phyloP scores from a whole-genome alignment of 2,888 invertebrate genomes.

The Anaspis maculata region DNA sequence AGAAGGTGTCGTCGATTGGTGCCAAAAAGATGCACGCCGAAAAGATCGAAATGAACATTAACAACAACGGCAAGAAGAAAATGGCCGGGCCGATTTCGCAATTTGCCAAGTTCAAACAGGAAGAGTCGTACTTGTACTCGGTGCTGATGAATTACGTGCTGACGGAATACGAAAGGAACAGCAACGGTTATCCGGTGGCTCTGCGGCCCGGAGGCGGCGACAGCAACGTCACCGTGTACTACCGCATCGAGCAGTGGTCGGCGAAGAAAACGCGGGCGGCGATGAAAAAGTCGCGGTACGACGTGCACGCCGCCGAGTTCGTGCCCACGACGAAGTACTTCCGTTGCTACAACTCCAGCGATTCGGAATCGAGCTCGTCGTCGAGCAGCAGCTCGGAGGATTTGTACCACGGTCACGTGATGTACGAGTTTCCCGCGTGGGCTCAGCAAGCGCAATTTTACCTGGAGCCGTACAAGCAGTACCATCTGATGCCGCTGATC shows the following conservation, averaged over 20 bases:
- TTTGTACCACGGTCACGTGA: not conserved
- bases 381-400: constrained; percentile 24
- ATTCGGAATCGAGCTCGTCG: constrained; percentile 42
- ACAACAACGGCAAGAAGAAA: not conserved
- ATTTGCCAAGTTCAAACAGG: constrained; percentile 36
- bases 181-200: no score
- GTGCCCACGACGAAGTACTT: constrained; percentile 41
- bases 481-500: no score
- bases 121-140: no score
- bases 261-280: constrained; percentile 5
- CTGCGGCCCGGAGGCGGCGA: no score
- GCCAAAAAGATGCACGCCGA: constrained; percentile 25
- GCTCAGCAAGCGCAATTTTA: no score
- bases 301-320: constrained; percentile 62
- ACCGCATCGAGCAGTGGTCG: constrained; percentile 1
- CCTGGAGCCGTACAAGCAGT: no score
- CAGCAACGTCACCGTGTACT: constrained; percentile 6
- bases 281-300: no score
- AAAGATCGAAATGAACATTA: constrained; percentile 16
- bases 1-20: constrained; percentile 18
- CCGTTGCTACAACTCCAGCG: constrained; percentile 21
- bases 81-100: constrained; percentile 33
- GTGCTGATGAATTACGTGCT: no score
- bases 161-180: no score
- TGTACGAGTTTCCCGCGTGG: no score